Evolutionary conservation across 2,797 vertebrate species (phyloP), one percentile per base, ranked within the genome.

Genomic region (Pangasius macronema): DNA sequence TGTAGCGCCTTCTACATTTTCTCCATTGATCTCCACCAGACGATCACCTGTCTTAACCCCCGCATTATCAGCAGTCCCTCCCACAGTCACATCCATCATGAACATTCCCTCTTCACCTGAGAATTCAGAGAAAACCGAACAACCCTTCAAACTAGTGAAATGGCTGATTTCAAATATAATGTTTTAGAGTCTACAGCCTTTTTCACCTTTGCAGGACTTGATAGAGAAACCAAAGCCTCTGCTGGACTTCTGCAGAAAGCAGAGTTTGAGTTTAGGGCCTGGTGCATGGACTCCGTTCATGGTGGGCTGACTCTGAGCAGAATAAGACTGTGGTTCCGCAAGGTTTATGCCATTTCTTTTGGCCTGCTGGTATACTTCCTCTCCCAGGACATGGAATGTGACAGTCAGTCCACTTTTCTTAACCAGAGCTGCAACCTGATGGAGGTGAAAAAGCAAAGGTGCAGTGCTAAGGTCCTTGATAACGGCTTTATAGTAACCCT

Each of bases 21-120:
- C 94, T 33, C 97, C 97, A 0, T 99, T 99, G 88, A 99, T 88
- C 93, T 99, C 97, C 84, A 99, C 90, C 83, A 99, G 70, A 14
- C 94, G 96, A 89, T 99, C 98, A 0, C 96, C 93, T 13, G 59
- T 20, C 89, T 93, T 94, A 87, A 98, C 95, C 8, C 98, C 98
- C 0, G 97, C 98, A 84, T 90, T 96, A 92, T 95, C 93, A 36
- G 98, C 98, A 88, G 94, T 92, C 2, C 96, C 91, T 88, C 95
- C 95, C 22, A 95, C 68, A 16, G 42, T 80, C 84, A 99, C 90
- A 0, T 97, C 95, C 0, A 92, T 94, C 94, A 99, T 93, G 93
- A 94, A 97, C 77, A 97, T 22, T 0, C 97, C 97, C 3, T 91
- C 89, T 85, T 94, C 88, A 72, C 93, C 99, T 99, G 59, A 81